Conservation (phyloP, 2,113 vertebrate species). For the Todiramphus saurophagus region DNA sequence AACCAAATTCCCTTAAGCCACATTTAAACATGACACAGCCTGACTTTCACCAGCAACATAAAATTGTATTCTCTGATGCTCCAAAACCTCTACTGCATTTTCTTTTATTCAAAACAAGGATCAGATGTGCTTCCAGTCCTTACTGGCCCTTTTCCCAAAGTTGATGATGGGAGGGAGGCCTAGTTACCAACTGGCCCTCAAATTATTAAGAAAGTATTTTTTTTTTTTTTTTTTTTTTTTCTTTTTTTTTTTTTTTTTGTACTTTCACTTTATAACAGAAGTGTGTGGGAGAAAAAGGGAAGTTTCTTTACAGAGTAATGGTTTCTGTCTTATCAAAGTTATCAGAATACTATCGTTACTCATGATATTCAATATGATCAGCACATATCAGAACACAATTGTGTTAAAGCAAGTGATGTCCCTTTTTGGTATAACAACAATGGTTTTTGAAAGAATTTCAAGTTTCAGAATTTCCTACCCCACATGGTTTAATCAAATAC, state of each 20-base stretch:
- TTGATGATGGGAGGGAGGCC: not conserved
- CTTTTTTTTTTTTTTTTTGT: too few relatives aligned
- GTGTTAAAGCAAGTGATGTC: not conserved
- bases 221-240: not conserved
- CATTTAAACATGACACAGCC: not conserved
- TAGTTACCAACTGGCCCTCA: not conserved
- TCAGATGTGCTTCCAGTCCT: not conserved
- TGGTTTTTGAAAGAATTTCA: constrained; percentile 23
- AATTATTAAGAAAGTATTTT: not conserved
- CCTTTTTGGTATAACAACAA: not conserved
- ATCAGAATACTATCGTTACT: not conserved
- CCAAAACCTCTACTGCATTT: not conserved
- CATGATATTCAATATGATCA: constrained; percentile 10
- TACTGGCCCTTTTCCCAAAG: not conserved
- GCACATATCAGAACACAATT: not conserved
- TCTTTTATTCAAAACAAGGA: not conserved
- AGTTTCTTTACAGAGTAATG: not conserved
- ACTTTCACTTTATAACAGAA: not conserved
- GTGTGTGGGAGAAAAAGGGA: rapidly evolving
- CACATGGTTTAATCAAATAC: not conserved
- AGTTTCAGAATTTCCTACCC: not conserved
- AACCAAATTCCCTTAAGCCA: constrained; percentile 17
- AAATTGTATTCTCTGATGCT: not conserved
- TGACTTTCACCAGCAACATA: not conserved
- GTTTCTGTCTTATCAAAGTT: not conserved